These are phyloP conservation scores for Holcopasites calliopsidis DNA, from an alignment of 1,140 invertebrate species.

Conservation along the genomic window DNA sequence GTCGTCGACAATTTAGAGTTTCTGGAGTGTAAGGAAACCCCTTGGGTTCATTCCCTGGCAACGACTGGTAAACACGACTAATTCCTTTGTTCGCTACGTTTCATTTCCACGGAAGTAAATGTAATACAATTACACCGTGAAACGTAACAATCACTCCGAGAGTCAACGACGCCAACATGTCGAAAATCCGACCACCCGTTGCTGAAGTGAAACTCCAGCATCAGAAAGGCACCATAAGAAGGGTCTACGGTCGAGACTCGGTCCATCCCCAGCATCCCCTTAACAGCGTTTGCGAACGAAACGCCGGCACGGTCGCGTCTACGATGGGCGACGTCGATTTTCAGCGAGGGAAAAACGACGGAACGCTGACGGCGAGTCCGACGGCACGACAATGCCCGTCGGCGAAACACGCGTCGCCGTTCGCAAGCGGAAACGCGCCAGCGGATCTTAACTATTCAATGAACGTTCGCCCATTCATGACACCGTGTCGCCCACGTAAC, in stretches of 20 bases:
- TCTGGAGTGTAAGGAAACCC: background rate
- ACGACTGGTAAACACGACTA: too few relatives aligned
- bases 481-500: slow-evolving; percentile 44
- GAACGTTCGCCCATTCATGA: slow-evolving; percentile 55
- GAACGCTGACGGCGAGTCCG: slow-evolving; percentile 12
- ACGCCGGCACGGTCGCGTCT: background rate
- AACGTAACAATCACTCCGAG: too few relatives aligned
- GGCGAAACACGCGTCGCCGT: slow-evolving; percentile 28
- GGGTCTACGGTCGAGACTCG: background rate
- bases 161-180: too few relatives aligned
- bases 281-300: background rate
- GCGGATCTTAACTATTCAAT: slow-evolving; percentile 63
- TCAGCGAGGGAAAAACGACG: background rate
- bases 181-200: too few relatives aligned
- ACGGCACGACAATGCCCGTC: slow-evolving; percentile 44
- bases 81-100: too few relatives aligned
- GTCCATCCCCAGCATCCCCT: too few relatives aligned
- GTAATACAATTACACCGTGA: too few relatives aligned
- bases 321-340: background rate
- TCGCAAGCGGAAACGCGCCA: slow-evolving; percentile 42
- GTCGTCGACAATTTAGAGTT: background rate
- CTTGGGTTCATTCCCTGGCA: too few relatives aligned
- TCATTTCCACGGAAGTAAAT: too few relatives aligned
- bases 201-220: too few relatives aligned
- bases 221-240: background rate